phyloP scores from a whole-genome alignment of 2,113 vertebrate species.

The Vombatus ursinus region DNA sequence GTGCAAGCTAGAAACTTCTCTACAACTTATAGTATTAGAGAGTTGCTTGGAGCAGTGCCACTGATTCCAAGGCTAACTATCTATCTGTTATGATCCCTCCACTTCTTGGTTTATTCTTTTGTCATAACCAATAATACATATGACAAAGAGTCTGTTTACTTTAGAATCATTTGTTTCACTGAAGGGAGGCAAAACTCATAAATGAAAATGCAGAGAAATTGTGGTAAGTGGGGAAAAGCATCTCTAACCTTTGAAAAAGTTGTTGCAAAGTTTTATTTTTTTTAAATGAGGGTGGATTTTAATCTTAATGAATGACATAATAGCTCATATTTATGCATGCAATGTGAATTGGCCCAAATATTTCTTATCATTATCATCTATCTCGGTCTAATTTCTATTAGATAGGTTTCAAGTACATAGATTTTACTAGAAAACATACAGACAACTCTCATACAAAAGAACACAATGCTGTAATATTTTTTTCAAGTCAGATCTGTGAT shows the following conservation, averaged over 20 bases:
- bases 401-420: not conserved
- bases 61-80: not conserved
- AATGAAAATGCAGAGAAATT: constrained; percentile 22
- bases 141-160: not conserved
- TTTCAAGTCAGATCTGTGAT: not conserved
- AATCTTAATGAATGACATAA: constrained; percentile 3
- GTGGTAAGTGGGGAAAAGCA: not conserved
- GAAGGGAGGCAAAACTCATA: constrained; percentile 37
- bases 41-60: not conserved
- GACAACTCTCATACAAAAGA: not conserved
- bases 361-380: not conserved
- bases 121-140: not conserved
- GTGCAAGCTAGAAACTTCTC: not conserved
- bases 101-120: not conserved
- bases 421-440: not conserved
- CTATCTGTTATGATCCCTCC: not conserved
- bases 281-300: not conserved
- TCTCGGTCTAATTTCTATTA: not conserved
- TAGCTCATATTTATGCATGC: not conserved
- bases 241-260: not conserved
- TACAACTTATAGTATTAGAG: not conserved
- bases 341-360: not conserved
- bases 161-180: not conserved
- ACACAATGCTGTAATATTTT: not conserved
- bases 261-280: not conserved